phyloP scores from a whole-genome alignment of 2,888 invertebrate species.

The Caenorhabditis macrosperma region DNA sequence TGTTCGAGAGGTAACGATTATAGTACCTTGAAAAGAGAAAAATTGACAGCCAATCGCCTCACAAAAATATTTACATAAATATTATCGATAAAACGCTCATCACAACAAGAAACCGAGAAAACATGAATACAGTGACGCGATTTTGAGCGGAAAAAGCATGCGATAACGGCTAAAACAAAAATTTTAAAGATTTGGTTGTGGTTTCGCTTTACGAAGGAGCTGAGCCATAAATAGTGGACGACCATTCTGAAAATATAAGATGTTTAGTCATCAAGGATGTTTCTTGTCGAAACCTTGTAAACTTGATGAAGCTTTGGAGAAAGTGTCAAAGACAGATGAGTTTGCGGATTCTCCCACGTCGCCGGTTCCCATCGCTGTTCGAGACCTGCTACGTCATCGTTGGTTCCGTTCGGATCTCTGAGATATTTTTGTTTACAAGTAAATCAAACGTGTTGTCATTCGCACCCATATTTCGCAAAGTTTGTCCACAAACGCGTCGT shows the following conservation, averaged over 20 bases:
- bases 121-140: too few species aligned
- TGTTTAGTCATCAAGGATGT: not conserved
- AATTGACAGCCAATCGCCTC: too few species aligned
- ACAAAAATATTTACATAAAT: too few species aligned
- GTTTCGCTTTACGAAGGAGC: slow-evolving; percentile 26
- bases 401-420: slow-evolving; percentile 63
- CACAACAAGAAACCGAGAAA: too few species aligned
- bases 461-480: slow-evolving; percentile 75
- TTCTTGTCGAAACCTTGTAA: slow-evolving; percentile 42
- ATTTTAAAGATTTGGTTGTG: slow-evolving; percentile 24
- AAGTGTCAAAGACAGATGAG: slow-evolving; percentile 41
- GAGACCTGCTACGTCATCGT: slow-evolving; percentile 2
- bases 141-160: too few species aligned
- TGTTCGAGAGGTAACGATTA: not conserved
- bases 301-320: slow-evolving; percentile 37
- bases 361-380: slow-evolving; percentile 52
- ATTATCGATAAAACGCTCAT: too few species aligned
- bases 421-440: not conserved
- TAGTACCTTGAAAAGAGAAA: too few species aligned
- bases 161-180: too few species aligned
- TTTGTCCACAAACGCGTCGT: slow-evolving; percentile 72
- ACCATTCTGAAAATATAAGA: slow-evolving; percentile 9
- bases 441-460: not conserved
- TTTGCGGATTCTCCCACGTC: slow-evolving; percentile 53
- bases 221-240: slow-evolving; percentile 49